Conservation (phyloP, 2,113 vertebrate genomes). For the Ardeotis arabs region DNA sequence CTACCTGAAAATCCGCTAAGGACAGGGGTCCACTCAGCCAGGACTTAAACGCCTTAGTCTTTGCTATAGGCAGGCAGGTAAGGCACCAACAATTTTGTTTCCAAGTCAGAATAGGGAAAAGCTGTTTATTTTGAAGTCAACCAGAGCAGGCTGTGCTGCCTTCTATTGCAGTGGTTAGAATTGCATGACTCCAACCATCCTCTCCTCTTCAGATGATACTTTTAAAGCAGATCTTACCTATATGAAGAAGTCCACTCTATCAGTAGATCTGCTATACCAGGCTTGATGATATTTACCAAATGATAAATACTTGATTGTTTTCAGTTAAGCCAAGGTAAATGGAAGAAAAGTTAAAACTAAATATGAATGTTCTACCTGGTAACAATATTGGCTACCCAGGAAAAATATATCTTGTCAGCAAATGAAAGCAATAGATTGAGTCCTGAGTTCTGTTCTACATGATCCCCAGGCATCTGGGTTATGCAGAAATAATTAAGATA, state of each 20-base stretch:
- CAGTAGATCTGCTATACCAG: not conserved
- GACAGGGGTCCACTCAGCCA: accelerated
- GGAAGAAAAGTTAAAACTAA: not conserved
- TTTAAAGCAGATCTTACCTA: not conserved
- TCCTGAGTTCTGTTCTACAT: not conserved
- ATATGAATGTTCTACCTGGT: not conserved
- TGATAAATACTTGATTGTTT: not conserved
- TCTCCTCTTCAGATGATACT: not conserved
- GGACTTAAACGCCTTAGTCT: not conserved
- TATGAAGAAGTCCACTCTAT: not conserved
- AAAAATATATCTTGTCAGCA: not conserved
- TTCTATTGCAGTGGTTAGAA: not conserved
- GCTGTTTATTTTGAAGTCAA: not conserved
- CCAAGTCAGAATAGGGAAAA: not conserved
- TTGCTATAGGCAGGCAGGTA: not conserved
- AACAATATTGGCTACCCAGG: not conserved
- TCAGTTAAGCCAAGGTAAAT: not conserved
- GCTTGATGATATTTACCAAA: not conserved
- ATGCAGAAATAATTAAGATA: not conserved
- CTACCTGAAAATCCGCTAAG: not conserved
- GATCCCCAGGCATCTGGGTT: not conserved
- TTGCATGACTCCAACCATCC: not conserved
- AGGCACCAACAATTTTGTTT: not conserved
- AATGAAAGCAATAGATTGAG: not conserved
- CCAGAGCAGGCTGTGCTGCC: accelerated